Evolutionary conservation across 2,797 vertebrate species (phyloP).

Genomic region (Alosa sapidissima): DNA sequence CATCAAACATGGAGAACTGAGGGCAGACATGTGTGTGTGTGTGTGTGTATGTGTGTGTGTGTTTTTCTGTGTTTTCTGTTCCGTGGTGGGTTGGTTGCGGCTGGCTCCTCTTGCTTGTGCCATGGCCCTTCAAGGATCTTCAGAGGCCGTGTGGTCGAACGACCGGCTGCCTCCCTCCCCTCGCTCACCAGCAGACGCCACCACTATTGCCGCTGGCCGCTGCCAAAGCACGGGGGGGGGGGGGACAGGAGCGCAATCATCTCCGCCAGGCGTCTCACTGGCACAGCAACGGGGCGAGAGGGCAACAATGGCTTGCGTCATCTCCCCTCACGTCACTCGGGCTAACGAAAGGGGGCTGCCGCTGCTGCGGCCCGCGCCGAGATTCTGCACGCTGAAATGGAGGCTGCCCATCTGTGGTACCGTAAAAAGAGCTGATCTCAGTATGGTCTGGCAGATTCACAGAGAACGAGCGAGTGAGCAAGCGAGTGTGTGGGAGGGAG

Average conservation of each 20-base stretch:
- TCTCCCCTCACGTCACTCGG: background rate
- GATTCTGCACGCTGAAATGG: background rate
- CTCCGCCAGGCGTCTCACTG: background rate
- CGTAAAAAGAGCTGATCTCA: background rate
- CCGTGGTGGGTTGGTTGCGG: constrained; percentile 13
- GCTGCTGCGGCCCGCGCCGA: background rate
- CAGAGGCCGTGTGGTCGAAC: background rate
- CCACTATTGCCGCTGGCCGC: background rate
- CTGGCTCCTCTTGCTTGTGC: constrained; percentile 52
- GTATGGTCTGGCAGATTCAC: background rate
- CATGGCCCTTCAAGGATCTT: constrained; percentile 43
- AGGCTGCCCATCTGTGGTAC: background rate
- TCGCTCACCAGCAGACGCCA: background rate
- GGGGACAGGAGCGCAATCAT: background rate
- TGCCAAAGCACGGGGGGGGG: background rate
- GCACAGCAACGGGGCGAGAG: background rate
- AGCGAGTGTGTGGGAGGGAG: background rate
- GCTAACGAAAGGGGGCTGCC: background rate
- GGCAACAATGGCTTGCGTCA: constrained; percentile 5
- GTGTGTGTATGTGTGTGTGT: background rate
- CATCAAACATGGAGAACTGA: constrained; percentile 53
- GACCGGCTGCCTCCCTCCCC: background rate
- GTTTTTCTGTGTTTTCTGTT: background rate
- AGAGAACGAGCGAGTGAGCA: background rate
- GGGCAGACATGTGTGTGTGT: constrained; percentile 49